These are phyloP conservation scores for Oikopleura albicans DNA, from an alignment of 23 tunicate genomes.

Conservation along the genomic window DNA sequence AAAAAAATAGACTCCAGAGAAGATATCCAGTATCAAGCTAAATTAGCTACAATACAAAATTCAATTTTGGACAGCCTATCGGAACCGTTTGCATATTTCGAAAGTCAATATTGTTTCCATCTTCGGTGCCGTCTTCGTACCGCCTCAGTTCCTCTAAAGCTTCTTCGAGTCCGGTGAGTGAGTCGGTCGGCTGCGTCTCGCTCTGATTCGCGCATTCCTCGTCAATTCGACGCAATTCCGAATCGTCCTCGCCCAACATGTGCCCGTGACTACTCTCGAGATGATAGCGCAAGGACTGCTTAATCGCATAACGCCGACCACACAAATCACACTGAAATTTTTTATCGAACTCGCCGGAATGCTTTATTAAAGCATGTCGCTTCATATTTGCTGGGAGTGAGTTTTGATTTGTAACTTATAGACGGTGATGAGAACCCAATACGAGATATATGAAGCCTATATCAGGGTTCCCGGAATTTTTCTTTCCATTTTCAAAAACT, in stretches of 20 bases:
- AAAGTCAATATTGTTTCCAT: not conserved
- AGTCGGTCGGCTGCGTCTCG: not conserved
- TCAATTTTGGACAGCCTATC: too few species aligned
- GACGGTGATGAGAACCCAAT: not conserved
- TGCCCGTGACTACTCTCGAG: constrained; percentile 29
- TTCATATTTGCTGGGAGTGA: constrained; percentile 41
- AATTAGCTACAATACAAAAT: too few species aligned
- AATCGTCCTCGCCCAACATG: not conserved
- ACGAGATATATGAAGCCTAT: too few species aligned
- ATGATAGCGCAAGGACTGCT: constrained; percentile 58
- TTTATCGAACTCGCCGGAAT: constrained; percentile 26
- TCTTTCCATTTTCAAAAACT: too few species aligned
- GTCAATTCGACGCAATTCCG: not conserved
- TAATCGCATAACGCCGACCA: constrained; percentile 49
- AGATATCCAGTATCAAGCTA: not conserved
- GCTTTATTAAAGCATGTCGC: constrained; percentile 63
- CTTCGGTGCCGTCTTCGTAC: not conserved
- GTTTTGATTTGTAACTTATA: not conserved
- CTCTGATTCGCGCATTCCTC: not conserved
- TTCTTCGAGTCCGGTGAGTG: not conserved
- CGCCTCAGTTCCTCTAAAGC: not conserved
- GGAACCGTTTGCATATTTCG: not conserved
- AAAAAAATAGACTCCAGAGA: not conserved
- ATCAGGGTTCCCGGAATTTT: too few species aligned
- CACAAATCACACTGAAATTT: constrained; percentile 39